Evolutionary conservation across 1,140 invertebrate species (phyloP).

Genomic region (Nebria ingens): DNA sequence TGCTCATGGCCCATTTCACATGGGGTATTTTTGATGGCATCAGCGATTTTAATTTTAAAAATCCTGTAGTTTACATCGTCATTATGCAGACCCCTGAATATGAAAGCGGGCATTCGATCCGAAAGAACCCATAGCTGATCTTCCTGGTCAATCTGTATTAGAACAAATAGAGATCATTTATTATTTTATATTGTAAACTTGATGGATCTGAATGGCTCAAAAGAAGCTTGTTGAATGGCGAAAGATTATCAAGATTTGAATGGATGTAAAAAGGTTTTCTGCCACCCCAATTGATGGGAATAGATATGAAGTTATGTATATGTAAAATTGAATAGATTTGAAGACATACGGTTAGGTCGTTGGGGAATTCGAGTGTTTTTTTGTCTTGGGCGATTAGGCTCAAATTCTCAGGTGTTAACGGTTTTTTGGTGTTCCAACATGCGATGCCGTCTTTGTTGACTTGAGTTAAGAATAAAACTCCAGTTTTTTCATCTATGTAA

Average conservation of each 20-base stretch:
- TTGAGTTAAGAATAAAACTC: slow-evolving; percentile 54
- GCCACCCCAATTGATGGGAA: too few species aligned
- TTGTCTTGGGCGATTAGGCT: slow-evolving; percentile 45
- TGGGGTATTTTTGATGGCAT: slow-evolving; percentile 45
- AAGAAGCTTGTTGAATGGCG: too few species aligned
- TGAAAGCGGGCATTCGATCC: slow-evolving; percentile 52
- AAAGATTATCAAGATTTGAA: too few species aligned
- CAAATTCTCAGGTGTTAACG: slow-evolving; percentile 43
- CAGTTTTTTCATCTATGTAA: slow-evolving; percentile 41
- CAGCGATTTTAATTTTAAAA: slow-evolving; percentile 41
- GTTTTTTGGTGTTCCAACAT: slow-evolving; percentile 56
- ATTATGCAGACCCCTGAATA: slow-evolving; percentile 45
- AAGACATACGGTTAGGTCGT: slow-evolving; percentile 47
- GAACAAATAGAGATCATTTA: slow-evolving; percentile 10
- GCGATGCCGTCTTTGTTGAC: slow-evolving; percentile 53
- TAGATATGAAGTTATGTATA: too few species aligned
- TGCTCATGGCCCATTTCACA: too few species aligned
- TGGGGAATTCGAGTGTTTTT: slow-evolving; percentile 53
- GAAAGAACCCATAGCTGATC: slow-evolving; percentile 54
- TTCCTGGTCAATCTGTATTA: slow-evolving; percentile 41
- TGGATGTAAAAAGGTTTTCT: too few species aligned
- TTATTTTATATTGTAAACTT: slow-evolving; percentile 6
- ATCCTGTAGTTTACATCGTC: slow-evolving; percentile 53
- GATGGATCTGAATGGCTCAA: too few species aligned
- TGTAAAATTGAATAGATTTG: too few species aligned